Conservation (phyloP, 2,113 vertebrate species). For the Nesogale talazaci region DNA sequence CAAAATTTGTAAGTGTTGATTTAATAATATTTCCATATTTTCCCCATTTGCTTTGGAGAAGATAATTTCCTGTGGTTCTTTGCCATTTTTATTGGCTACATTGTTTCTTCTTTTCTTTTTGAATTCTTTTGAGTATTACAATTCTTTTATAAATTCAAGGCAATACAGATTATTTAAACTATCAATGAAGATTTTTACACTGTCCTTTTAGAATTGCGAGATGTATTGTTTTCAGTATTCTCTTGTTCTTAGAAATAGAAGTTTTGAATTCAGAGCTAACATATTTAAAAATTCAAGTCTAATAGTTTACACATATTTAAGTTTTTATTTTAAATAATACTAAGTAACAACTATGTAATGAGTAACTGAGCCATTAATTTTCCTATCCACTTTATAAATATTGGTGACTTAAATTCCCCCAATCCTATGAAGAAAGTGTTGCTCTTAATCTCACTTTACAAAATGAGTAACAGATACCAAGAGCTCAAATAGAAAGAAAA, state of each 20-base stretch:
- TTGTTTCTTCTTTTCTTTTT: not conserved
- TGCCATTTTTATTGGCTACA: not conserved
- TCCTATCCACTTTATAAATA: not conserved
- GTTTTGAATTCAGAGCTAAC: not conserved
- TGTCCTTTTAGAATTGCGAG: not conserved
- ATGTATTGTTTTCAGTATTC: not conserved
- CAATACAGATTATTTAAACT: not conserved
- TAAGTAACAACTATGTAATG: not conserved
- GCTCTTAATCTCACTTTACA: not conserved
- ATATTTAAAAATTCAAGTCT: not conserved
- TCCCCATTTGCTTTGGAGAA: not conserved
- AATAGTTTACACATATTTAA: not conserved
- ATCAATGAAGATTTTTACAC: not conserved
- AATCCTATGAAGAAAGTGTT: not conserved
- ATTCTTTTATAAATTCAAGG: not conserved
- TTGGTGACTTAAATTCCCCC: constrained; percentile 18
- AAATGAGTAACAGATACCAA: no score
- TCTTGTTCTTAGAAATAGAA: not conserved
- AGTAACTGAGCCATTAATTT: not conserved
- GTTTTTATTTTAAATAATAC: constrained; percentile 29
- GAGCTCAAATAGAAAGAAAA: no score
- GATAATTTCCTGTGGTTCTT: not conserved
- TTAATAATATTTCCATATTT: not conserved
- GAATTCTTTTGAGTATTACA: not conserved
- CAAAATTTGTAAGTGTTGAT: not conserved